These are phyloP conservation scores for Spermophilus dauricus DNA, from an alignment of 2,113 vertebrate genomes.

Conservation along the genomic window DNA sequence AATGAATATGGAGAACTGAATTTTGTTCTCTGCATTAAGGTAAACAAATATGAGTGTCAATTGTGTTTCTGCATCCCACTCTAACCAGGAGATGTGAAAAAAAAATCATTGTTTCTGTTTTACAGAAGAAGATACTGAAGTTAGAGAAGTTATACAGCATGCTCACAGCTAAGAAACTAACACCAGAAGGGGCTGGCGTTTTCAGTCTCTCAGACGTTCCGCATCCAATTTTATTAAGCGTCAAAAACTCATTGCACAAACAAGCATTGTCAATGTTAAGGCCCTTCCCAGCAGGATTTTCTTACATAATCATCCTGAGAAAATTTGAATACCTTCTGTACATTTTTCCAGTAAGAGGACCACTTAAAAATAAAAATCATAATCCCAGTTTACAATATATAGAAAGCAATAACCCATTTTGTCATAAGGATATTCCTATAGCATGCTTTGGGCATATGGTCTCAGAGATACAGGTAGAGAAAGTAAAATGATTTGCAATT, in stretches of 20 bases:
- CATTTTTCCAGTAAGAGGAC: not conserved
- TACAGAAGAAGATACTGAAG: not conserved
- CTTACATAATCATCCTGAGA: not conserved
- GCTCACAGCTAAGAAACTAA: too few relatives aligned
- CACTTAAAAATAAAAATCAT: conserved; percentile 3
- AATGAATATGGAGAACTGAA: not conserved
- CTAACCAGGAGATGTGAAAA: not conserved
- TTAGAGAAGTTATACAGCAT: too few relatives aligned
- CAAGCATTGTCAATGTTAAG: not conserved
- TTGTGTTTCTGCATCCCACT: not conserved
- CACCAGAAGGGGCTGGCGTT: not conserved
- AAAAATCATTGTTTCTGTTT: not conserved
- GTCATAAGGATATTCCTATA: not conserved
- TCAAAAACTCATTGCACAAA: not conserved
- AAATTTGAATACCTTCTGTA: not conserved
- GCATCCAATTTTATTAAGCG: not conserved
- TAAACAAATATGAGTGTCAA: not conserved
- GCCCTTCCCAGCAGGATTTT: not conserved
- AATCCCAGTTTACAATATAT: conserved; percentile 51
- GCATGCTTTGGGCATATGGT: not conserved
- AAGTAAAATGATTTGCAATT: not conserved
- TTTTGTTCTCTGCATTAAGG: not conserved
- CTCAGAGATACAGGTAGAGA: not conserved
- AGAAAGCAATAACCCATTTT: not conserved
- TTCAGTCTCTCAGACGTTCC: not conserved